These are phyloP conservation scores for Sphaerophoria rueppellii DNA, from an alignment of 2,888 invertebrate species.

Conservation along the genomic window DNA sequence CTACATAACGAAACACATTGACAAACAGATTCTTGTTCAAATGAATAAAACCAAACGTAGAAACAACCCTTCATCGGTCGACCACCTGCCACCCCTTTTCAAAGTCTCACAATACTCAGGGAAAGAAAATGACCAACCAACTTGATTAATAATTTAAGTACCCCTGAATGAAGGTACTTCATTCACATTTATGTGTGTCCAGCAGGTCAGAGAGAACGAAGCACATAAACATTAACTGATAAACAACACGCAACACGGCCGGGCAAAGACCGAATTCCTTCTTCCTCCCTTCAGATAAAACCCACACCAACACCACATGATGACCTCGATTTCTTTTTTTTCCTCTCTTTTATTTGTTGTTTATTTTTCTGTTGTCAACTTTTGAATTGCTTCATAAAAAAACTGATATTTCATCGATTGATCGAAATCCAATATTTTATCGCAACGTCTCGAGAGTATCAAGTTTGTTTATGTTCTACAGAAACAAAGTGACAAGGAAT, in stretches of 20 bases:
- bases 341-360: background rate
- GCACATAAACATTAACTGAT: constrained; percentile 15
- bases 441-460: background rate
- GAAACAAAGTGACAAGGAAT: constrained; percentile 12
- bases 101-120: constrained; percentile 21
- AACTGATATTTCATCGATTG: constrained; percentile 1
- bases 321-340: constrained; percentile 37
- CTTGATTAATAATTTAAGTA: constrained; percentile 39
- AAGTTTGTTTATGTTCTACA: background rate
- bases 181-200: constrained; percentile 19
- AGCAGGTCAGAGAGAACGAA: background rate
- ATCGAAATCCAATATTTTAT: constrained; percentile 16
- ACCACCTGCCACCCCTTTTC: background rate
- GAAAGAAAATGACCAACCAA: constrained; percentile 34
- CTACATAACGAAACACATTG: no score
- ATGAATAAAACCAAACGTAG: no score
- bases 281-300: background rate
- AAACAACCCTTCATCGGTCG: background rate
- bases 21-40: no score
- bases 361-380: background rate
- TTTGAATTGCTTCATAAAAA: constrained; percentile 18
- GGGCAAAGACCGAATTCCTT: background rate
- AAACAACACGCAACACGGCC: constrained; percentile 32
- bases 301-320: constrained; percentile 29
- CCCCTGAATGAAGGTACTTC: no score